These are phyloP conservation scores for Microctonus hyperodae DNA, from an alignment of 2,888 invertebrate species.

Conservation along the genomic window DNA sequence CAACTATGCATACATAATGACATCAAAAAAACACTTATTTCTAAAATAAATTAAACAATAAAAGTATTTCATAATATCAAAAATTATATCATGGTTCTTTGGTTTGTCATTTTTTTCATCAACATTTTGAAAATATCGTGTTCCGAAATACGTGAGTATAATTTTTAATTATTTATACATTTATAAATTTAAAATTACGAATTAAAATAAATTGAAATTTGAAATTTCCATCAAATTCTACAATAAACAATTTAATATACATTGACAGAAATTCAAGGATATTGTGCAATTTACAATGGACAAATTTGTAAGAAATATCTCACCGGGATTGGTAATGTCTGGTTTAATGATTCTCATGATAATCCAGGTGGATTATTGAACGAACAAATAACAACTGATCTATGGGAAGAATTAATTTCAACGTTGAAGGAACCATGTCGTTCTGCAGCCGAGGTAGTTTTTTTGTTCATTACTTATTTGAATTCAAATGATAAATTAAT, in stretches of 20 bases:
- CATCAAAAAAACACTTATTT: no score
- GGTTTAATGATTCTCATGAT: conserved; percentile 75
- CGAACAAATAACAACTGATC: conserved; percentile 81
- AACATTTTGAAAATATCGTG: neutral
- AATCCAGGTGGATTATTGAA: conserved; percentile 79
- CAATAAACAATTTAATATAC: no score
- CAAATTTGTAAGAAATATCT: conserved; percentile 78
- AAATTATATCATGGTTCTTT: conserved; percentile 1
- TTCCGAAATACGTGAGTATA: conserved; percentile 14
- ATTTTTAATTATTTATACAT: neutral
- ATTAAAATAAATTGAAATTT: neutral
- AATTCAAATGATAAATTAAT: conserved; percentile 26
- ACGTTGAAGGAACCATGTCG: conserved; percentile 84
- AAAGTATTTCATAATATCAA: no score
- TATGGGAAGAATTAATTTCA: conserved; percentile 87
- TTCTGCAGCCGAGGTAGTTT: conserved; percentile 78
- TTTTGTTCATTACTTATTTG: neutral
- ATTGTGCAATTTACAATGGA: conserved; percentile 88
- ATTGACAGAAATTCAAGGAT: conserved; percentile 64
- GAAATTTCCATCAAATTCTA: no score
- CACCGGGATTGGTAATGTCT: conserved; percentile 72
- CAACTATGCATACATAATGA: no score
- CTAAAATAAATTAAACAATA: no score
- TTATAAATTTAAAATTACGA: neutral
- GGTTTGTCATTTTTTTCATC: conserved; percentile 1